Conservation (phyloP, 2,888 invertebrate genomes). For the Drosophila macrospina region DNA sequence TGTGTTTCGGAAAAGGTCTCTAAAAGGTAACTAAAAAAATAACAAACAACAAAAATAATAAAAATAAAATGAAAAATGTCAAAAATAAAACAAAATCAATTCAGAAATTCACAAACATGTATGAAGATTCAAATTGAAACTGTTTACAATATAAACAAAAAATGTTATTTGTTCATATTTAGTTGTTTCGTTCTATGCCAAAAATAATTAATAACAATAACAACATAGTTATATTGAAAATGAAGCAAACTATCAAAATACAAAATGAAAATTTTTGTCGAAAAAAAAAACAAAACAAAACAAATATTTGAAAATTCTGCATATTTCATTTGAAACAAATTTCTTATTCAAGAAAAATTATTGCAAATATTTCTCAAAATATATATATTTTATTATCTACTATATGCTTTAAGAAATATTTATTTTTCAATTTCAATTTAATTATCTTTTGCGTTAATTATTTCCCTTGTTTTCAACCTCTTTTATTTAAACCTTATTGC, state of each 20-base stretch:
- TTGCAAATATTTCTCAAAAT: conserved; percentile 79
- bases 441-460: conserved; percentile 53
- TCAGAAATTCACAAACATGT: conserved; percentile 86
- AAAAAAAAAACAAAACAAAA: conserved; percentile 43
- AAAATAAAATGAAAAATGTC: conserved; percentile 60
- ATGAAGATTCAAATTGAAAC: conserved; percentile 81
- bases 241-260: conserved; percentile 56
- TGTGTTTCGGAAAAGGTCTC: conserved; percentile 98
- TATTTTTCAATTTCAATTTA: conserved; percentile 42
- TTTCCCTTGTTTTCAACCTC: conserved; percentile 39
- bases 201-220: conserved; percentile 48
- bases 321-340: conserved; percentile 74
- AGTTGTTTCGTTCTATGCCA: conserved; percentile 80
- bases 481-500: conserved; percentile 40
- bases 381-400: conserved; percentile 54
- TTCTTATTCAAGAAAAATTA: conserved; percentile 67
- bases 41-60: conserved; percentile 59
- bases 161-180: conserved; percentile 78
- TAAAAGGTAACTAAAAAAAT: conserved; percentile 93
- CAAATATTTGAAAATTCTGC: conserved; percentile 77
- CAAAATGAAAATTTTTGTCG: conserved; percentile 42
- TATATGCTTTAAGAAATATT: conserved; percentile 64
- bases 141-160: conserved; percentile 70
- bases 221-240: conserved; percentile 57
- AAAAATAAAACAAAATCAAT: conserved; percentile 69